phyloP scores from a whole-genome alignment of 2,888 invertebrate species.

The Acleris holmiana region DNA sequence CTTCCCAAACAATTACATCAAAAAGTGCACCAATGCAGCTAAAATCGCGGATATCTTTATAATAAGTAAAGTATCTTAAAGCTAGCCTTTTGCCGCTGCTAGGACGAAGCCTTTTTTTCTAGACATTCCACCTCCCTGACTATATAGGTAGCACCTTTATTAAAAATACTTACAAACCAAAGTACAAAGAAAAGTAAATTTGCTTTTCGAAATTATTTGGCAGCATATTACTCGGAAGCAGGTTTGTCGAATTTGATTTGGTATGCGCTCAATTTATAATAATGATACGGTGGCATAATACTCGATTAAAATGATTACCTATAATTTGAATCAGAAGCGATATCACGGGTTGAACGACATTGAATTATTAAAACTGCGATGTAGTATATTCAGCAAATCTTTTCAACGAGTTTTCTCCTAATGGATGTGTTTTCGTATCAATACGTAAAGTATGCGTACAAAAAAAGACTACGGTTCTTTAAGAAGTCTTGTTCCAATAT shows the following conservation, averaged over 20 bases:
- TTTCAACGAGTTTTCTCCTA: not conserved
- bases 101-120: too few relatives aligned
- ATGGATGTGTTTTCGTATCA: constrained; percentile 1
- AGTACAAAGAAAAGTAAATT: not conserved
- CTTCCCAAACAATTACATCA: too few relatives aligned
- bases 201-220: not conserved
- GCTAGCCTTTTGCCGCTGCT: too few relatives aligned
- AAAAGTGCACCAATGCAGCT: too few relatives aligned
- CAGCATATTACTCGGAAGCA: not conserved
- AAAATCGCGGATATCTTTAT: too few relatives aligned
- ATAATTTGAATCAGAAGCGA: constrained; percentile 15
- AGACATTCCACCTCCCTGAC: too few relatives aligned
- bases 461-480: not conserved
- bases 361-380: constrained; percentile 8
- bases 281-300: constrained; percentile 26
- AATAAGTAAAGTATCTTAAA: too few relatives aligned
- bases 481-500: too few relatives aligned
- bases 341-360: constrained; percentile 18
- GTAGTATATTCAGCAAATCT: not conserved
- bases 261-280: constrained; percentile 24
- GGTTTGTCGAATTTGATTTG: constrained; percentile 13
- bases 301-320: constrained; percentile 28
- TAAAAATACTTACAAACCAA: not conserved
- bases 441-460: not conserved
- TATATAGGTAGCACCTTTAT: too few relatives aligned